Evolutionary conservation across 2,888 invertebrate species (phyloP), one percentile per base, ranked within the genome.

Genomic region (Lathronympha strigana): DNA sequence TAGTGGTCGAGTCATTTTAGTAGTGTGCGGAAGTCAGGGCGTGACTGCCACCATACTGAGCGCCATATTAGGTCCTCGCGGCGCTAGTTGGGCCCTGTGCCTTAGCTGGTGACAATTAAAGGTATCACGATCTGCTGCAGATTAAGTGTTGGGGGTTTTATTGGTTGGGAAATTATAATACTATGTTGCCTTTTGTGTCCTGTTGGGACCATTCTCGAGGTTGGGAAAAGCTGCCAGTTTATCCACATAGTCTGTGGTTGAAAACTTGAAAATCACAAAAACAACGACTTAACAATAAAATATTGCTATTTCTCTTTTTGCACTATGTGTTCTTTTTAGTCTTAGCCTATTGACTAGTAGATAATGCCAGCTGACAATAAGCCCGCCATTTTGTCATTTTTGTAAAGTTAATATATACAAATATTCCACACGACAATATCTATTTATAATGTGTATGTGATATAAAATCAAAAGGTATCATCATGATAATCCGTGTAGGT

Each of bases 51-150:
- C 70, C 69, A 69, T 70, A 63, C 57, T 43, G 60, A 66, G 50
- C 49, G 4, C 81, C 80, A 75, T 81, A 80, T 81, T 78, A 75
- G 80, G 63, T 4, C 17, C 21, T 43, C 38, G 21, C 49, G 60
- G 50, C 28, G 68, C 53, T 72, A 71, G 68, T 71, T 69, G 68
- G 69, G 63, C 61, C 68, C 71, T 61, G 73, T 70, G 73, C 76
- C 78, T 83, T 79, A 78, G 79, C 71, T 61, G 70, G 77, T 76
- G 79, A 84, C 85, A 84, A 85, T 85, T 85, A 85, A 82, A 81
- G 75, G 71, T 74, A 78, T 83, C 84, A 84, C 84, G 82, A 83
- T 67, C 75, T 67, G 75, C 79, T 76, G 79, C 76, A 76, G 78
- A 76, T 75, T 76, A 64, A 74, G 76, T 76, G 60, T 54, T 21